Conservation (phyloP, 2,113 vertebrate species). For the Menidia beryllina region DNA sequence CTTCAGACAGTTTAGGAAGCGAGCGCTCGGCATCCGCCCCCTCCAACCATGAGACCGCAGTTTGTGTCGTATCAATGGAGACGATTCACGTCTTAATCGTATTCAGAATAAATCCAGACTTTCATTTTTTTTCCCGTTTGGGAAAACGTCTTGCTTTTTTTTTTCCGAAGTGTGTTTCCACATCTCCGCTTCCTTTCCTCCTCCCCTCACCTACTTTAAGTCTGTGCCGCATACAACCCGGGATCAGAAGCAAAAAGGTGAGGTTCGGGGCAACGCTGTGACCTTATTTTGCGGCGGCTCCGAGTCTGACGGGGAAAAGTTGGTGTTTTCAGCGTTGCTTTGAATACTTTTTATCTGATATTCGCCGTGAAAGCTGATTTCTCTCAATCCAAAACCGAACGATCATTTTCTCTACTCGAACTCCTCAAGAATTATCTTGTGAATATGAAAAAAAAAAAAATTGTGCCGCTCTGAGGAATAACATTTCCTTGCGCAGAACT, state of each 20-base stretch:
- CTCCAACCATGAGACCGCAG: conserved; percentile 7
- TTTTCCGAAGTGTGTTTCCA: conserved; percentile 6
- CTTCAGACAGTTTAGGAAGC: background rate
- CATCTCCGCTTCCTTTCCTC: background rate
- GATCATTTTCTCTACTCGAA: conserved; percentile 28
- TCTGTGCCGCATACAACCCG: background rate
- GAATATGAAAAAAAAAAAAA: conserved; percentile 29
- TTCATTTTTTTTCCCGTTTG: background rate
- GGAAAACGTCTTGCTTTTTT: conserved; percentile 6
- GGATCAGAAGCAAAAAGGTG: conserved; percentile 16
- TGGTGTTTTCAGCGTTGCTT: conserved; percentile 30
- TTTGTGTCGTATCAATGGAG: too few relatives aligned
- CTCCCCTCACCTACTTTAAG: conserved; percentile 1
- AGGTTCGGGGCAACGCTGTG: conserved; percentile 14
- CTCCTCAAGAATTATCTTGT: conserved; percentile 34
- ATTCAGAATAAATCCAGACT: conserved; percentile 10
- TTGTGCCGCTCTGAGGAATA: background rate
- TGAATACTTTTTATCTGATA: conserved; percentile 61
- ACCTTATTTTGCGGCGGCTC: conserved; percentile 21
- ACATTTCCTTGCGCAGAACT: too few relatives aligned
- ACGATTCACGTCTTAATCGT: too few relatives aligned
- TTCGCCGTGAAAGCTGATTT: conserved; percentile 37
- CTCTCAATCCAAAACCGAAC: conserved; percentile 45
- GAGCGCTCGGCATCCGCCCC: background rate
- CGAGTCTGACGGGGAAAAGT: conserved; percentile 24